A percentile compares a stretch with the other conserved stretches of the same genome.
phyloP scores from a whole-genome alignment of 2,113 vertebrate genomes.

The Hippocampus abdominalis region DNA sequence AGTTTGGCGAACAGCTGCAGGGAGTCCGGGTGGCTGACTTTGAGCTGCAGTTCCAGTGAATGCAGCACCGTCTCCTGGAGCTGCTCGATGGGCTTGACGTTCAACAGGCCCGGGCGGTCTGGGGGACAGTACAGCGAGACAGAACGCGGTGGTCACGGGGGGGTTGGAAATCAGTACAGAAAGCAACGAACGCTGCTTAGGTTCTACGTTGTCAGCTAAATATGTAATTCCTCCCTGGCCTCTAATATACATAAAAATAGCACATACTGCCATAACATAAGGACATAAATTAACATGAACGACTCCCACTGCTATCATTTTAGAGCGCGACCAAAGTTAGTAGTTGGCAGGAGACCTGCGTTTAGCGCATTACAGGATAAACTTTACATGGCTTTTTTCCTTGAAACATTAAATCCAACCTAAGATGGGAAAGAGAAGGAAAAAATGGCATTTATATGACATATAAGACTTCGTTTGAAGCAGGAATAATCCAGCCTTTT shows the following conservation, averaged over 20 bases:
- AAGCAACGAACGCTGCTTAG: background rate
- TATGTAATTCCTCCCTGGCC: background rate
- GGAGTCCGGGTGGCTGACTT: slow-evolving; percentile 91
- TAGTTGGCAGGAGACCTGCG: no score
- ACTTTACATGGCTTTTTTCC: no score
- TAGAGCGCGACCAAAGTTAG: no score
- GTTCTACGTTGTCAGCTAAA: background rate
- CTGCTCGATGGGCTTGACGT: slow-evolving; percentile 94
- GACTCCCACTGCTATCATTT: no score
- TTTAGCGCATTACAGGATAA: no score
- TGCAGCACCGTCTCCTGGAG: slow-evolving; percentile 95
- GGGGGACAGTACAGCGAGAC: slow-evolving; percentile 17
- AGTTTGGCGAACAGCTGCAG: slow-evolving; percentile 95
- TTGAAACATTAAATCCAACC: no score
- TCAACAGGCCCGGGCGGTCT: slow-evolving; percentile 95
- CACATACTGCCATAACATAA: no score
- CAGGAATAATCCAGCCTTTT: no score
- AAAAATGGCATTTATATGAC: no score
- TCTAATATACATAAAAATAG: background rate
- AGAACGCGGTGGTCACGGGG: background rate
- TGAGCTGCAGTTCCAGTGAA: slow-evolving; percentile 93
- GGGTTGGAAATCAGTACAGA: background rate
- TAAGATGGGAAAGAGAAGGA: no score
- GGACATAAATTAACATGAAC: no score
- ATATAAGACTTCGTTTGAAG: no score